phyloP scores from a whole-genome alignment of 2,888 invertebrate genomes.

The Ceratothoa steindachneri region DNA sequence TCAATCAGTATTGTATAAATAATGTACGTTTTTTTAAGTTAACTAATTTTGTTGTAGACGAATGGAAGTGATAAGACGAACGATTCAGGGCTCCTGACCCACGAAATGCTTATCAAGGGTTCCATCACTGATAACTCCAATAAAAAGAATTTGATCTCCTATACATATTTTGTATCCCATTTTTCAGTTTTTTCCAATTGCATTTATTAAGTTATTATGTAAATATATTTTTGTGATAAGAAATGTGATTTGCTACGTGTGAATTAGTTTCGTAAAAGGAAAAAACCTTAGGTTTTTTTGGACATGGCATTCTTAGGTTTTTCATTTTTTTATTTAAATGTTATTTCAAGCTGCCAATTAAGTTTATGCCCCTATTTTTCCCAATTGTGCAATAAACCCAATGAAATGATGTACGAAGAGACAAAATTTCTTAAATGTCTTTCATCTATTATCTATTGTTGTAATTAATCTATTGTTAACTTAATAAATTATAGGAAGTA shows the following conservation, averaged over 20 bases:
- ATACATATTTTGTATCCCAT: neutral
- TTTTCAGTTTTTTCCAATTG: neutral
- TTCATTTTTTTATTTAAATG: neutral
- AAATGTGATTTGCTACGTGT: neutral
- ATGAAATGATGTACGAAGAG: neutral
- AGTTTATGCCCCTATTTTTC: neutral
- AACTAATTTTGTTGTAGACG: neutral
- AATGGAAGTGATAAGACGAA: neutral
- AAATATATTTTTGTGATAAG: neutral
- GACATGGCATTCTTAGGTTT: no score
- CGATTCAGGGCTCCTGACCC: no score
- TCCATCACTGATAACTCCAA: neutral
- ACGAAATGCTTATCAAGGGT: no score
- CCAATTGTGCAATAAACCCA: neutral
- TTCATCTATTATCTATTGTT: slow-evolving; percentile 3
- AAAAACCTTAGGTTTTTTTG: neutral
- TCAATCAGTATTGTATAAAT: no score
- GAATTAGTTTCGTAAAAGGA: neutral
- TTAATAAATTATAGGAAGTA: neutral
- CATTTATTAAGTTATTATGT: neutral
- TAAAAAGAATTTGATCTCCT: neutral
- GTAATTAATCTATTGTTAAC: slow-evolving; percentile 6
- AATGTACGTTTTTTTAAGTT: no score
- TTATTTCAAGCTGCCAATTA: neutral
- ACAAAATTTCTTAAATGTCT: neutral